Percentiles rank a stretch among this genome's conserved stretches.
Evolutionary conservation across 2,888 invertebrate species (phyloP).

Genomic region (Pemphredon lugubris): DNA sequence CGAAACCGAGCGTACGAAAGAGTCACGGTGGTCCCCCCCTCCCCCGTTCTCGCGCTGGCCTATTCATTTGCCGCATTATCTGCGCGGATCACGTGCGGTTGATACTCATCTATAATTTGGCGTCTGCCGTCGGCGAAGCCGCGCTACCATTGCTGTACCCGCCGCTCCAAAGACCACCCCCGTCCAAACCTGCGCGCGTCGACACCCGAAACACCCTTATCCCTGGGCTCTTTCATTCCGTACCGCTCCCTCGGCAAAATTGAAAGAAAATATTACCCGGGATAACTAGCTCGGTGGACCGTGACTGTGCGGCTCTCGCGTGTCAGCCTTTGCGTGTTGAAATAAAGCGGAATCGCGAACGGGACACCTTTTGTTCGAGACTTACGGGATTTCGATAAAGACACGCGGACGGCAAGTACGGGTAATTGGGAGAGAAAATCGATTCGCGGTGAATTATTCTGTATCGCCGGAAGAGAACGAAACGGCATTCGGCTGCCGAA

Average conservation of each 20-base stretch:
- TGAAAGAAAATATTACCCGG: slow-evolving; percentile 74
- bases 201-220: slow-evolving; percentile 32
- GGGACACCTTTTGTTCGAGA: slow-evolving; percentile 14
- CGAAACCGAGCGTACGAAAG: slow-evolving; percentile 71
- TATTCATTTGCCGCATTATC: slow-evolving; percentile 79
- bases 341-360: slow-evolving; percentile 10
- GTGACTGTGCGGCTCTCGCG: neutral
- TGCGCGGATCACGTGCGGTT: slow-evolving; percentile 76
- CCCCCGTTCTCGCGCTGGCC: slow-evolving; percentile 74
- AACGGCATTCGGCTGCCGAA: too few relatives aligned
- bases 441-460: neutral
- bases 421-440: too few relatives aligned
- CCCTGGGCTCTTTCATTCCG: slow-evolving; percentile 55
- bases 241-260: slow-evolving; percentile 60
- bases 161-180: slow-evolving; percentile 22
- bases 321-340: neutral
- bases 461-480: too few relatives aligned
- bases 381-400: neutral
- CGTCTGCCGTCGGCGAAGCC: slow-evolving; percentile 48
- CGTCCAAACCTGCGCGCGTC: slow-evolving; percentile 11
- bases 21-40: slow-evolving; percentile 76
- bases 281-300: slow-evolving; percentile 22
- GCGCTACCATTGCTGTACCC: slow-evolving; percentile 22
- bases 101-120: slow-evolving; percentile 78
- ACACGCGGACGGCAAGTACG: too few relatives aligned